Conservation (phyloP, 2,113 vertebrate species). For the Gavialis gangeticus region DNA sequence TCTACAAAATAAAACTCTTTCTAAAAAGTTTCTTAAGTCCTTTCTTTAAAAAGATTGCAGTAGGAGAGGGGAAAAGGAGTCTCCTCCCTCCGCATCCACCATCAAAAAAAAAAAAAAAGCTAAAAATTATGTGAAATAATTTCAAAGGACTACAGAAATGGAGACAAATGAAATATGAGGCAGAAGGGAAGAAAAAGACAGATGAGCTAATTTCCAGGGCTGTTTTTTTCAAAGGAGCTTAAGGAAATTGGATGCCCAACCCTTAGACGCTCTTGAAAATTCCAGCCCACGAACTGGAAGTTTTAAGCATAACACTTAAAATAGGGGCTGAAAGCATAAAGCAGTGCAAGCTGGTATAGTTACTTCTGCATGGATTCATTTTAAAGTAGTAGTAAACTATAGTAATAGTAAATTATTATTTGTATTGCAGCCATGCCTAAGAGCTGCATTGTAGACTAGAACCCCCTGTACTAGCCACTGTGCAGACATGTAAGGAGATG, state of each 20-base stretch:
- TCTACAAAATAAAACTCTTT: neutral
- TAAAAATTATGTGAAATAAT: neutral
- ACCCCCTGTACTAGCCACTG: neutral
- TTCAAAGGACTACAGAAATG: neutral
- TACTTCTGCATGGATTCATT: neutral
- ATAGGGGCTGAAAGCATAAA: conserved; percentile 21
- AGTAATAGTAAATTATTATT: conserved; percentile 33
- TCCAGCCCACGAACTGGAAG: neutral
- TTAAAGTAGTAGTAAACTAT: too few relatives aligned
- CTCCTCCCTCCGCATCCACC: neutral
- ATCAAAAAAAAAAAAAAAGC: neutral
- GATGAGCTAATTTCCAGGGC: neutral
- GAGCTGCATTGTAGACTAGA: conserved; percentile 5
- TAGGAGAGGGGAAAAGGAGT: neutral
- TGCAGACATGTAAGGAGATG: neutral
- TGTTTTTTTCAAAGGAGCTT: neutral
- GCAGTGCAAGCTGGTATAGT: neutral
- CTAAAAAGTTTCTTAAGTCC: neutral
- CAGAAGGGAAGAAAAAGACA: neutral
- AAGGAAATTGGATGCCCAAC: neutral
- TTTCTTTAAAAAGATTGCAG: neutral
- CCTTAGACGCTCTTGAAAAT: conserved; percentile 51
- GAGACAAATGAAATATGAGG: neutral
- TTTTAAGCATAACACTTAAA: neutral
- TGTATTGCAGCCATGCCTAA: conserved; percentile 23